Percentiles rank a stretch among this genome's conserved stretches.
phyloP scores from a whole-genome alignment of 2,888 invertebrate genomes.

The Rapana venosa region DNA sequence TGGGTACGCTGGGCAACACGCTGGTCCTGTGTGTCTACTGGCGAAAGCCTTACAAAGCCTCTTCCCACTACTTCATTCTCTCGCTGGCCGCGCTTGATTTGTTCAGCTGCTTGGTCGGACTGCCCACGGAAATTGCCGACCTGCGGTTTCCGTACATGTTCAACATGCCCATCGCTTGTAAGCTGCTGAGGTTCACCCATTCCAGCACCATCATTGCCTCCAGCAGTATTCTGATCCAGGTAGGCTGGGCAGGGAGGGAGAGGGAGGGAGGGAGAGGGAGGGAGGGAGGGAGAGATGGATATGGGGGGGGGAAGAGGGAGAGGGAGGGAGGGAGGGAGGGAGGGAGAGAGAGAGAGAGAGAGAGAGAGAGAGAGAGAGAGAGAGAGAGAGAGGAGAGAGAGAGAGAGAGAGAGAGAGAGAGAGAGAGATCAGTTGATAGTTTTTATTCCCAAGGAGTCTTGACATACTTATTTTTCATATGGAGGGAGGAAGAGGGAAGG shows the following conservation, averaged over 20 bases:
- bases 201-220: slow-evolving; percentile 72
- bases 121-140: slow-evolving; percentile 73
- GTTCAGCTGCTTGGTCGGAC: slow-evolving; percentile 70
- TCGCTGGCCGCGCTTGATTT: slow-evolving; percentile 68
- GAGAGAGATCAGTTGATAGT: too few species aligned
- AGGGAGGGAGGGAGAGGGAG: background rate
- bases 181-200: slow-evolving; percentile 69
- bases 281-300: background rate
- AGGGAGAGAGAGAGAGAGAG: background rate
- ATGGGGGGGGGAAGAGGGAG: background rate
- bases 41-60: slow-evolving; percentile 62
- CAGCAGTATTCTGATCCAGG: slow-evolving; percentile 65
- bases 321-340: background rate
- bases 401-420: background rate
- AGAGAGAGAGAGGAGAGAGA: background rate
- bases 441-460: too few species aligned
- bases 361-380: background rate
- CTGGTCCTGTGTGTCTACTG: slow-evolving; percentile 70
- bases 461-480: too few species aligned
- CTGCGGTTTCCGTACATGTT: slow-evolving; percentile 71
- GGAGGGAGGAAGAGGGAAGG: too few species aligned
- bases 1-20: slow-evolving; percentile 68
- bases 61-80: slow-evolving; percentile 72
- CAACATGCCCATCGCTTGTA: slow-evolving; percentile 68
- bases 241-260: slow-evolving; percentile 45